phyloP scores from a whole-genome alignment of 2,113 vertebrate genomes.

The Phaetusa simplex region DNA sequence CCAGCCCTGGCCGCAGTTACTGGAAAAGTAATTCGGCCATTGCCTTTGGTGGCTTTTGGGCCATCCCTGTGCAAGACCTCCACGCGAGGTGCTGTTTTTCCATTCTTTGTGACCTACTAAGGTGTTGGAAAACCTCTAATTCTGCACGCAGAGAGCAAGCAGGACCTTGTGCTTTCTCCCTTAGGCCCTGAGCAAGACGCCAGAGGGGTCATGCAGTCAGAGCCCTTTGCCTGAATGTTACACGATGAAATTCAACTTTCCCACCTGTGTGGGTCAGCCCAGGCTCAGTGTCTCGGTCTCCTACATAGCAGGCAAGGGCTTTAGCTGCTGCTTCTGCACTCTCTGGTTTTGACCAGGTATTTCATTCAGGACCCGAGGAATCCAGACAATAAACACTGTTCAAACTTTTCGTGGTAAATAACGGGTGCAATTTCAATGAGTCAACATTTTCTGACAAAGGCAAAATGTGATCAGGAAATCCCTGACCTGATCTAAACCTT shows the following conservation, averaged over 20 bases:
- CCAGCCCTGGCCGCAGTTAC: neutral
- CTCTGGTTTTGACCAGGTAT: neutral
- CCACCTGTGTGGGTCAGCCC: neutral
- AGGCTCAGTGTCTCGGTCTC: neutral
- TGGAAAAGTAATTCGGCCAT: neutral
- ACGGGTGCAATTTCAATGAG: neutral
- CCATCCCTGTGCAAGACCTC: neutral
- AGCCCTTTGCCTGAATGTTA: neutral
- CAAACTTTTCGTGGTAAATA: neutral
- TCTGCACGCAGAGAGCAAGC: neutral
- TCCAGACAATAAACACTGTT: neutral
- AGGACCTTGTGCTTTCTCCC: neutral
- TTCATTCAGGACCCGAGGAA: neutral
- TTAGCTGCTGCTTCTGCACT: neutral
- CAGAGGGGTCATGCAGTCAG: neutral
- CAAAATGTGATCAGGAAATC: neutral
- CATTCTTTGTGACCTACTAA: neutral
- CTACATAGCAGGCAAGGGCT: neutral
- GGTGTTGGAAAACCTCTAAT: neutral
- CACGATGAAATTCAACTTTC: neutral
- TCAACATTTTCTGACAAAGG: neutral
- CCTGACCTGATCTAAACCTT: conserved; percentile 26
- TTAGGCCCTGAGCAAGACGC: neutral
- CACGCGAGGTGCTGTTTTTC: neutral
- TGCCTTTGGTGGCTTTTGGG: neutral